A percentile compares a stretch with the other conserved stretches of the same genome.
Conservation (phyloP, 2,797 vertebrate genomes). For the Nasua narica region DNA sequence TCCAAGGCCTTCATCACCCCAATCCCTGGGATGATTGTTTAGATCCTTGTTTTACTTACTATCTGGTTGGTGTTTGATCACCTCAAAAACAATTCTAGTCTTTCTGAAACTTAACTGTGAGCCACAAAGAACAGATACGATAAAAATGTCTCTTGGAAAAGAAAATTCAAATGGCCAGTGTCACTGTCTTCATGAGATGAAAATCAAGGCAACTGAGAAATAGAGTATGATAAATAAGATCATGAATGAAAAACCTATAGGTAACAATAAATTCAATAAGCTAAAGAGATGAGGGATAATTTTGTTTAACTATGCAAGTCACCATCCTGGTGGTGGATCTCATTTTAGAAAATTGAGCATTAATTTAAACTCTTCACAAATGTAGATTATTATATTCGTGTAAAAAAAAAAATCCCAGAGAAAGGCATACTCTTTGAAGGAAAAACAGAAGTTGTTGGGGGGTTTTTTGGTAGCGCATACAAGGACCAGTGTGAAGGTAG, state of each 20-base stretch:
- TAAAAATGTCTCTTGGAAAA: neutral
- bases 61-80: neutral
- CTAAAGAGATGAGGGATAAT: neutral
- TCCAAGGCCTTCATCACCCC: neutral
- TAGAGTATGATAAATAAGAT: neutral
- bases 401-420: neutral
- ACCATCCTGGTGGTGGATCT: neutral
- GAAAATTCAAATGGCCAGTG: neutral
- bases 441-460: neutral
- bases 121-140: neutral
- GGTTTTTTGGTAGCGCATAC: neutral
- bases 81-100: neutral
- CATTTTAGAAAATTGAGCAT: conserved; percentile 6
- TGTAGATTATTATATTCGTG: neutral
- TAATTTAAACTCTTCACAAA: conserved; percentile 27
- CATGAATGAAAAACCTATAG: neutral
- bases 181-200: neutral
- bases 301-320: neutral
- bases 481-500: neutral
- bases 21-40: neutral
- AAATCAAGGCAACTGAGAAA: neutral
- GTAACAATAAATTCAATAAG: neutral
- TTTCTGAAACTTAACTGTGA: neutral
- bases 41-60: neutral
- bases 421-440: neutral